phyloP scores from a whole-genome alignment of 2,888 invertebrate species.

The Pyrocoelia pectoralis region DNA sequence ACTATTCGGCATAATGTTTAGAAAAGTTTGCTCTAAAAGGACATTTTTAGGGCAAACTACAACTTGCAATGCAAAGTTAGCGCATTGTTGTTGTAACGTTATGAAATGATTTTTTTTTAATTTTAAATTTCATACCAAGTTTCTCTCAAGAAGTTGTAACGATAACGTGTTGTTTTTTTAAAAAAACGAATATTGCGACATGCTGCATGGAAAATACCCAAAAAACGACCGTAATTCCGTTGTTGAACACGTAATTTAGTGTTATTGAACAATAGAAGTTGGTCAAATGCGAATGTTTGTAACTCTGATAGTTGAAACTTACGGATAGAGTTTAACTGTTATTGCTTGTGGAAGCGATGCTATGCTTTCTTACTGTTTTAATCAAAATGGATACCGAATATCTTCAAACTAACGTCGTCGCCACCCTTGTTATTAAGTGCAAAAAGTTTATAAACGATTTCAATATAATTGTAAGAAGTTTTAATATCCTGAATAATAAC shows the following conservation, averaged over 20 bases:
- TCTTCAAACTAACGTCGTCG: constrained; percentile 14
- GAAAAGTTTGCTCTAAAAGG: too few relatives aligned
- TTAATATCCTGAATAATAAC: constrained; percentile 26
- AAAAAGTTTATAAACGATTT: constrained; percentile 2
- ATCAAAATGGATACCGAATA: constrained; percentile 26
- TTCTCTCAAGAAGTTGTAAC: background rate
- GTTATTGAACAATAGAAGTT: constrained; percentile 37
- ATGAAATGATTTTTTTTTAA: too few relatives aligned
- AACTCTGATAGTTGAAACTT: constrained; percentile 26
- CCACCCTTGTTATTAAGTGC: constrained; percentile 7
- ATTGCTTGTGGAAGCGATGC: constrained; percentile 32
- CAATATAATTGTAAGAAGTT: constrained; percentile 12
- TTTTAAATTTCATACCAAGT: too few relatives aligned
- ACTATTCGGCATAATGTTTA: too few relatives aligned
- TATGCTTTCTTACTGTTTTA: constrained; percentile 35
- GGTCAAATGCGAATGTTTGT: constrained; percentile 36
- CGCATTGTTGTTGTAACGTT: too few relatives aligned
- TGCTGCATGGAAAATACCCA: constrained; percentile 16
- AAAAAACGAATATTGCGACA: constrained; percentile 21
- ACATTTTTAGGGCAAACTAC: too few relatives aligned
- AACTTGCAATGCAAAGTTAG: too few relatives aligned
- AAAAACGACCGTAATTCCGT: constrained; percentile 26
- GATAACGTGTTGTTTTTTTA: constrained; percentile 18
- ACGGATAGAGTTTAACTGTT: constrained; percentile 28
- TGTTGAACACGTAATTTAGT: constrained; percentile 33